A percentile compares a stretch with the other conserved stretches of the same genome.
Evolutionary conservation across 2,113 vertebrate genomes (phyloP).

Genomic region (Odontesthes bonariensis): DNA sequence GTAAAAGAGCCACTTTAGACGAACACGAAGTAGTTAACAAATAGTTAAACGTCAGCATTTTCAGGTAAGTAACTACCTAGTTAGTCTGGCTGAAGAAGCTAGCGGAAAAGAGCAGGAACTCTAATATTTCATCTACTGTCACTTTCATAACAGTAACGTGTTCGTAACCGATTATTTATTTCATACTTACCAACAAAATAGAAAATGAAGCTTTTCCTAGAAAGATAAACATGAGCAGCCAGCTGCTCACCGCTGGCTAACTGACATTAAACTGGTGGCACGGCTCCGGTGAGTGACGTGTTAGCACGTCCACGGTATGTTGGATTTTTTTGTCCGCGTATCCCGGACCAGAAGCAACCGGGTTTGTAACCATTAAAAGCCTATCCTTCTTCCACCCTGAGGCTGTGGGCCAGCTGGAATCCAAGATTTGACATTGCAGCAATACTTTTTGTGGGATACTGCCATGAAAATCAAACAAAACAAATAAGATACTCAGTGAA

Average conservation of each 20-base stretch:
- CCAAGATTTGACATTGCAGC: too few relatives aligned
- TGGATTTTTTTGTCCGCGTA: constrained; percentile 4
- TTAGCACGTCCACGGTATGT: not conserved
- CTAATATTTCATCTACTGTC: not conserved
- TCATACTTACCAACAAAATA: constrained; percentile 44
- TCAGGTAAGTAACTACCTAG: not conserved
- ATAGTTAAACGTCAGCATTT: not conserved
- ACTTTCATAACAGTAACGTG: not conserved
- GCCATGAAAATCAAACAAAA: too few relatives aligned
- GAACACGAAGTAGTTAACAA: not conserved
- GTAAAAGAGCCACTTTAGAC: not conserved
- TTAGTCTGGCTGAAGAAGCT: not conserved
- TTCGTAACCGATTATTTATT: not conserved
- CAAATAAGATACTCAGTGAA: too few relatives aligned
- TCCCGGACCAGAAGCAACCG: not conserved
- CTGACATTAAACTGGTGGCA: constrained; percentile 34
- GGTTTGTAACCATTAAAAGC: not conserved
- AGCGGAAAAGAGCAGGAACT: not conserved
- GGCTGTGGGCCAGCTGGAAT: too few relatives aligned
- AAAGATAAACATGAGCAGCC: not conserved
- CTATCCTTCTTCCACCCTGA: too few relatives aligned
- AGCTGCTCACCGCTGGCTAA: constrained; percentile 62
- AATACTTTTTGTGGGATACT: too few relatives aligned
- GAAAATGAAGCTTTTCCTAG: not conserved
- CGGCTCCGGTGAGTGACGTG: constrained; percentile 62